Percentiles rank a stretch among this genome's conserved stretches.
These are phyloP conservation scores for Rhynchomys soricoides DNA, from an alignment of 2,113 vertebrate genomes.

Conservation along the genomic window DNA sequence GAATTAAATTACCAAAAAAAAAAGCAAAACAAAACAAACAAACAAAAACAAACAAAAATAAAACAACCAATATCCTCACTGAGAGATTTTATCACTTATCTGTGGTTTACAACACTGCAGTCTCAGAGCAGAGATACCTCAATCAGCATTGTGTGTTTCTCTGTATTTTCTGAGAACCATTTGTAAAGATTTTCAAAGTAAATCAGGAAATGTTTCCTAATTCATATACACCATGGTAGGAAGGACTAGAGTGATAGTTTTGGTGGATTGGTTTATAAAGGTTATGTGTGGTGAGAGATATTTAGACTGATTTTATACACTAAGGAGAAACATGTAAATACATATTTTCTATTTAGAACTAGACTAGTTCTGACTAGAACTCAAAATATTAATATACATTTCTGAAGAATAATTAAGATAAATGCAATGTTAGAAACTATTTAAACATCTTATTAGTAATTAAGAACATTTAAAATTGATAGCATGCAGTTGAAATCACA, in stretches of 20 bases:
- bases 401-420: neutral
- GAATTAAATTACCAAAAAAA: neutral
- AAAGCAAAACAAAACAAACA: no score
- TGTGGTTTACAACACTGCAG: neutral
- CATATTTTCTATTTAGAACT: no score
- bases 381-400: neutral
- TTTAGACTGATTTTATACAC: neutral
- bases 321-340: neutral
- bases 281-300: neutral
- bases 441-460: neutral
- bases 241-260: neutral
- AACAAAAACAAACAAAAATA: no score
- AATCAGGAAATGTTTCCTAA: neutral
- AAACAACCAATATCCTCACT: no score
- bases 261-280: neutral
- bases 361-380: no score
- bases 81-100: neutral
- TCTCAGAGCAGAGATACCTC: neutral
- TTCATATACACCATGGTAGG: neutral
- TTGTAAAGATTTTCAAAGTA: conserved; percentile 3
- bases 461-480: neutral
- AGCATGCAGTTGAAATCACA: neutral
- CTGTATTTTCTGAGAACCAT: neutral
- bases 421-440: neutral
- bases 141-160: neutral